Evolutionary conservation across 2,888 invertebrate species (phyloP).

Genomic region (Heliconius sara): DNA sequence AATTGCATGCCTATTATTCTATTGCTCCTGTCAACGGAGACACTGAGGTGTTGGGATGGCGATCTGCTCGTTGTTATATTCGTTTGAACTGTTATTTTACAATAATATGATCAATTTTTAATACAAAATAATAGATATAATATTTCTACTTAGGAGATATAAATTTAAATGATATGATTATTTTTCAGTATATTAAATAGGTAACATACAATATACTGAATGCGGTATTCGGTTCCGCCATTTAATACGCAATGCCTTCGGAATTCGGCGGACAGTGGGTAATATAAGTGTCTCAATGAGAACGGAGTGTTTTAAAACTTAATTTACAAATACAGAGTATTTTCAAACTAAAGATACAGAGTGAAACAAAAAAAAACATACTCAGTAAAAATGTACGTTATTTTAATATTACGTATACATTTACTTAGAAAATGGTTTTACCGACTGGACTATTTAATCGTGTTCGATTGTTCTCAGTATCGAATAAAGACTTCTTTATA

Average conservation of each 20-base stretch:
- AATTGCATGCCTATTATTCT: slow-evolving; percentile 70
- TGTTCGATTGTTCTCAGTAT: slow-evolving; percentile 37
- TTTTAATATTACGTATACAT: slow-evolving; percentile 3
- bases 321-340: no score
- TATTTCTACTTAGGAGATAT: neutral
- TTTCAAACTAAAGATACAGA: neutral
- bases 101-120: neutral
- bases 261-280: neutral
- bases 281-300: neutral
- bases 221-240: neutral
- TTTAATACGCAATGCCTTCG: no score
- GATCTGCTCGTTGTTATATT: slow-evolving; percentile 35
- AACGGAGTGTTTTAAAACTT: neutral
- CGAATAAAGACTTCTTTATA: slow-evolving; percentile 37
- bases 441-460: slow-evolving; percentile 36
- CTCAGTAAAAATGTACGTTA: neutral
- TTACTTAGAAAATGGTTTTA: slow-evolving; percentile 15
- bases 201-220: no score
- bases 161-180: no score
- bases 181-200: no score
- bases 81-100: slow-evolving; percentile 33
- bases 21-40: slow-evolving; percentile 55
- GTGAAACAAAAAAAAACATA: neutral
- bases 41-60: slow-evolving; percentile 35
- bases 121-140: neutral